Evolutionary conservation across 2,888 invertebrate genomes (phyloP).

Genomic region (Dasysyrphus albostriatus): DNA sequence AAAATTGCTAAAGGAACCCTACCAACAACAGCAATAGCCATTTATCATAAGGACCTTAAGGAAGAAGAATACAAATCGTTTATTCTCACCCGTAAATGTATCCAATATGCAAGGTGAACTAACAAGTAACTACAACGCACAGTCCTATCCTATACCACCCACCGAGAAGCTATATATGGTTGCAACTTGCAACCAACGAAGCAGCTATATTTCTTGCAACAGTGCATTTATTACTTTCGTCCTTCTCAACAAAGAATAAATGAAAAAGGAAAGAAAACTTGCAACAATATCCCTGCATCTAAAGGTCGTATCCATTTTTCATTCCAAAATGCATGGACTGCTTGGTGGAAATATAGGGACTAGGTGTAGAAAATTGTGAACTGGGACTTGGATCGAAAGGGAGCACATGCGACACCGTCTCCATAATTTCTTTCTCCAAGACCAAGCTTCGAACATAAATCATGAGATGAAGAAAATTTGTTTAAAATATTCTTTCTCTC

Average conservation of each 20-base stretch:
- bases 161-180: constrained; percentile 62
- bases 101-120: constrained; percentile 65
- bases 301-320: constrained; percentile 61
- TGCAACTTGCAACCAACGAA: constrained; percentile 58
- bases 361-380: background rate
- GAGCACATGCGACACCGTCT: constrained; percentile 11
- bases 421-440: constrained; percentile 13
- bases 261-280: constrained; percentile 4
- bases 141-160: constrained; percentile 14
- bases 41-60: constrained; percentile 14
- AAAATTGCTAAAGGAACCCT: background rate
- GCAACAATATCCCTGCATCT: constrained; percentile 64
- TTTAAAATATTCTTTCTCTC: constrained; percentile 52
- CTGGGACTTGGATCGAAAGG: constrained; percentile 4
- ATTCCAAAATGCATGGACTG: constrained; percentile 40
- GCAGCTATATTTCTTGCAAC: constrained; percentile 51
- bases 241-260: constrained; percentile 53
- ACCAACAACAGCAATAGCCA: constrained; percentile 11
- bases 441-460: constrained; percentile 38
- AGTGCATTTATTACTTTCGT: constrained; percentile 71
- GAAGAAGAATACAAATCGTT: constrained; percentile 43
- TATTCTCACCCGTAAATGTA: constrained; percentile 55
- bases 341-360: background rate
- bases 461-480: constrained; percentile 53
- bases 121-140: constrained; percentile 60